These are phyloP conservation scores for Phortica okadai DNA, from an alignment of 2,888 invertebrate genomes.

Conservation along the genomic window DNA sequence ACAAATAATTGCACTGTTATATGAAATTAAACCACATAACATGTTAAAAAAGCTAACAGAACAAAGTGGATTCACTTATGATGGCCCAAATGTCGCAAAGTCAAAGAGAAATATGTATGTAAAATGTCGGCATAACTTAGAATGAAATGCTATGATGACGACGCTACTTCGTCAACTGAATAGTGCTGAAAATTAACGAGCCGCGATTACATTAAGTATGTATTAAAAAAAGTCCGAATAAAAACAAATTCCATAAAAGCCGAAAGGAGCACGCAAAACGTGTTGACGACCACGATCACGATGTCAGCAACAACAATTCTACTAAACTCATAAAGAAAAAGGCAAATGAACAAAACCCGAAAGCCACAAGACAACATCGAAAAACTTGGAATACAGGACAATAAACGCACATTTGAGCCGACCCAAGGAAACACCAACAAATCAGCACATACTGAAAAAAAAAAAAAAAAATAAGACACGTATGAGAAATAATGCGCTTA, in stretches of 20 bases:
- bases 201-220: too few species aligned
- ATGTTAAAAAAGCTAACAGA: too few species aligned
- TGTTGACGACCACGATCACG: not conserved
- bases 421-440: not conserved
- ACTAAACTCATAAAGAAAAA: not conserved
- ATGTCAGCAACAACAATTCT: not conserved
- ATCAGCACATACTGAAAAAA: not conserved
- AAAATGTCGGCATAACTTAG: too few species aligned
- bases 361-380: slow-evolving; percentile 37
- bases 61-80: too few species aligned
- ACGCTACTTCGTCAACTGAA: too few species aligned
- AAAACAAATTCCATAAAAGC: not conserved
- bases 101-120: too few species aligned
- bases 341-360: slow-evolving; percentile 23
- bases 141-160: not conserved
- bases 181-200: too few species aligned
- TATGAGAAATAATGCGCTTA: slow-evolving; percentile 4
- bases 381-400: not conserved
- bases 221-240: not conserved
- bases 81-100: too few species aligned
- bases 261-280: slow-evolving; percentile 10
- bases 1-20: too few species aligned
- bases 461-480: not conserved
- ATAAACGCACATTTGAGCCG: not conserved
- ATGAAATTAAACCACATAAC: too few species aligned